Conservation (phyloP, 2,797 vertebrate species). For the Balearica regulorum region DNA sequence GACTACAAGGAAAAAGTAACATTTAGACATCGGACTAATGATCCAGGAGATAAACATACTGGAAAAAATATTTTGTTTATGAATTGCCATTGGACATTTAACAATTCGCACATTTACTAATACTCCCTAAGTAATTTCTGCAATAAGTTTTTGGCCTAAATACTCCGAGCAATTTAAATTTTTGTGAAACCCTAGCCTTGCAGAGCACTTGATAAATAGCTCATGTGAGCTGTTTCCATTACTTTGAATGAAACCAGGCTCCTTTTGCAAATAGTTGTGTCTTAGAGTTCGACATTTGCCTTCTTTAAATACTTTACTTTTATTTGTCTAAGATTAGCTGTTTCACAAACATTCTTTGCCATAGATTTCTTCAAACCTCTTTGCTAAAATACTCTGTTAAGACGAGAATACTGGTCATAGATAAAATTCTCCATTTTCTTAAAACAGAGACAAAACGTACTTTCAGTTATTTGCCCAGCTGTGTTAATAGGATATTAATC, state of each 20-base stretch:
- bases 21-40: neutral
- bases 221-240: slow-evolving; percentile 6
- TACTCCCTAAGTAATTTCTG: neutral
- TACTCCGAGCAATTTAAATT: neutral
- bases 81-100: neutral
- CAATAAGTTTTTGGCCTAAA: neutral
- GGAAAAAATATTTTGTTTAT: neutral
- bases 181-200: neutral
- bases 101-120: neutral
- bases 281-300: neutral
- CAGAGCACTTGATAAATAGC: slow-evolving; percentile 15
- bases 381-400: neutral
- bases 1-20: neutral
- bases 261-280: slow-evolving; percentile 12
- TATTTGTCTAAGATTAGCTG: slow-evolving; percentile 43
- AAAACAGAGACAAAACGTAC: neutral
- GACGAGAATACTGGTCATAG: neutral
- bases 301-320: slow-evolving; percentile 35
- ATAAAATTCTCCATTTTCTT: neutral
- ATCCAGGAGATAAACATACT: neutral
- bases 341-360: slow-evolving; percentile 3
- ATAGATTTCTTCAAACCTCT: neutral
- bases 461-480: neutral
- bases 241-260: slow-evolving; percentile 31
- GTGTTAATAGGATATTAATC: neutral